phyloP scores from a whole-genome alignment of 2,888 invertebrate genomes.

The Allygus modestus region DNA sequence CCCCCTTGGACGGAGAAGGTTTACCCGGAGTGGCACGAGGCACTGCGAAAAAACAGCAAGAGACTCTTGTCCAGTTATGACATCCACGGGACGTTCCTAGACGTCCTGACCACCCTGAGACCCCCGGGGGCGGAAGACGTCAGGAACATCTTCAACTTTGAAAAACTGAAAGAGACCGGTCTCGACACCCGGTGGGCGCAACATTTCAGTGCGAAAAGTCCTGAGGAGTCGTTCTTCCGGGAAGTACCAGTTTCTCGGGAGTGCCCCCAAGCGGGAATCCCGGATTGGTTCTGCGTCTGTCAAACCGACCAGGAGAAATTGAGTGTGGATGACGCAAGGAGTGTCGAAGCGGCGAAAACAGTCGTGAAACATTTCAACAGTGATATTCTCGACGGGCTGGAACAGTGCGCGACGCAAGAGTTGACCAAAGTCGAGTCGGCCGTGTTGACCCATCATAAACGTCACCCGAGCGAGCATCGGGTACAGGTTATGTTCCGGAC shows the following conservation, averaged over 20 bases:
- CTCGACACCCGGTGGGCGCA: conserved; percentile 27
- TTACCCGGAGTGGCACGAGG: conserved; percentile 66
- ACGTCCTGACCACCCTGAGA: conserved; percentile 67
- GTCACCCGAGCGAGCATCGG: conserved; percentile 15
- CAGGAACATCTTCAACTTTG: conserved; percentile 31
- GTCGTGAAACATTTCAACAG: conserved; percentile 66
- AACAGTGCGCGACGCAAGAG: conserved; percentile 65
- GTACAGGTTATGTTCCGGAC: conserved; percentile 62
- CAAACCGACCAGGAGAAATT: conserved; percentile 63
- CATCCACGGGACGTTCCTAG: conserved; percentile 69
- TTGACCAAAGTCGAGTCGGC: conserved; percentile 64
- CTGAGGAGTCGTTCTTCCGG: conserved; percentile 66
- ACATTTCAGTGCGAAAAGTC: conserved; percentile 64
- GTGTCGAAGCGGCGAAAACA: conserved; percentile 57
- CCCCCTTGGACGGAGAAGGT: conserved; percentile 68
- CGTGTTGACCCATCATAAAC: conserved; percentile 18
- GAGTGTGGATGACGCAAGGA: conserved; percentile 33
- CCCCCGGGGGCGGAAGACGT: conserved; percentile 27
- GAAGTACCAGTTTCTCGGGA: conserved; percentile 65
- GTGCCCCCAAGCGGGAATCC: conserved; percentile 67
- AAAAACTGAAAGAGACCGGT: conserved; percentile 49
- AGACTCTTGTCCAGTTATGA: conserved; percentile 68
- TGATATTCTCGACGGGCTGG: conserved; percentile 62
- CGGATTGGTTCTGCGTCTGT: conserved; percentile 68
- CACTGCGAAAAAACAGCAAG: conserved; percentile 66